Evolutionary conservation across 2,113 vertebrate species (phyloP), one percentile per base, ranked within the genome.

Genomic region (Galemys pyrenaicus): DNA sequence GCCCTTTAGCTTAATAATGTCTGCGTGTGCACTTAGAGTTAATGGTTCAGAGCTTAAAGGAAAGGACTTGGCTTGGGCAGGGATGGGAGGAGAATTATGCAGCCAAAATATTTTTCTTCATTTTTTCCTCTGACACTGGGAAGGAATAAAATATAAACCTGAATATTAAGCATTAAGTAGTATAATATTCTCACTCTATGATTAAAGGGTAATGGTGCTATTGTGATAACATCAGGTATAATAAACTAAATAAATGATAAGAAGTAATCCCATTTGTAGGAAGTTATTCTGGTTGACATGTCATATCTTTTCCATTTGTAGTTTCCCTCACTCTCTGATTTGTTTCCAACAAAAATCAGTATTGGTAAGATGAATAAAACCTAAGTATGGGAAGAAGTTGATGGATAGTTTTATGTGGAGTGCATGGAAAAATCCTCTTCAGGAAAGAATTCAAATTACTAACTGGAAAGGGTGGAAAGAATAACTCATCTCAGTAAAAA

Each of bases 311-410:
- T 96, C 44, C 78, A 94, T 88, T 93, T 91, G 71, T 83, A 94
- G 94, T 96, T 95, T 90, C 64, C 68, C 81, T 70, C 62, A 74
- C 73, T 94, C 95, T 94, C 41, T 96, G 81, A 92, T 94, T 97
- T 93, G n/a, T 95, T 95, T 96, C 94, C 94, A 89, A 95, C 56
- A 96, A 96, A 89, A 62, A 92, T 13, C 16, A 10, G 15, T 95
- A 71, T 93, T 96, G 90, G 96, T 97, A 92, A 94, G 88, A 94
- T 84, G 95, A 97, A 96, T 96, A 85, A 95, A 97, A 93, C 92
- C 87, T 94, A 95, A 88, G 22, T 65, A 94, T 79, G 46, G 84
- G 87, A 46, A 85, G 49, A 93, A 91, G 37, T 44, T 70, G 49
- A 84, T 96, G 41, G 87, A 74, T 95, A 96, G 94, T 67, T 96